phyloP scores from a whole-genome alignment of 2,797 vertebrate genomes.

The Geotria australis region DNA sequence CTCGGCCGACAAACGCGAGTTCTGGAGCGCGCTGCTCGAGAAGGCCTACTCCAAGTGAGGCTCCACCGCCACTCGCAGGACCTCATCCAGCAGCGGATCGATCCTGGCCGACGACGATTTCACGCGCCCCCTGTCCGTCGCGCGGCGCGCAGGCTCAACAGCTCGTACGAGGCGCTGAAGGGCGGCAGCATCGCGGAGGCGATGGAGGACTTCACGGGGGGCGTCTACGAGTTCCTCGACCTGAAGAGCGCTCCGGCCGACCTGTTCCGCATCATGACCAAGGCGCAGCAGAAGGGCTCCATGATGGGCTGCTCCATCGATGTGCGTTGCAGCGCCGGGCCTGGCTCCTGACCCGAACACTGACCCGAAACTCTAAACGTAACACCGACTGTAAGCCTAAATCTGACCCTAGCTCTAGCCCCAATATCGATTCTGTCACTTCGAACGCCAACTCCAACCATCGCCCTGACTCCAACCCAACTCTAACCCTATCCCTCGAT shows the following conservation, averaged over 20 bases:
- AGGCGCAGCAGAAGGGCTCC: constrained; percentile 40
- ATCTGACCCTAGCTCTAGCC: neutral
- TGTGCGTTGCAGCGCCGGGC: constrained; percentile 11
- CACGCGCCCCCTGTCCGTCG: too few species aligned
- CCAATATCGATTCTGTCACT: too few species aligned
- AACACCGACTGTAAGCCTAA: neutral
- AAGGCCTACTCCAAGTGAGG: constrained; percentile 90
- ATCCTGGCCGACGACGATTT: too few species aligned
- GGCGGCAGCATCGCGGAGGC: constrained; percentile 50
- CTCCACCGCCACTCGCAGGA: too few species aligned
- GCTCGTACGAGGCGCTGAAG: constrained; percentile 50
- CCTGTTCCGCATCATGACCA: constrained; percentile 42
- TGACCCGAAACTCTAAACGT: neutral
- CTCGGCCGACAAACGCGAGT: constrained; percentile 47
- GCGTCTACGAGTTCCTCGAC: constrained; percentile 42
- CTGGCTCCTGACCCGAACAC: neutral
- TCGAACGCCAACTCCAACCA: too few species aligned
- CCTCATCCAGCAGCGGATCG: too few species aligned
- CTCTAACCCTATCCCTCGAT: too few species aligned
- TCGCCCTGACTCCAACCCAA: too few species aligned
- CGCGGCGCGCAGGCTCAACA: constrained; percentile 21
- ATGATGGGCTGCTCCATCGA: constrained; percentile 51
- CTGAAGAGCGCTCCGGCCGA: constrained; percentile 16
- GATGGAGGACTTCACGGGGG: constrained; percentile 65
- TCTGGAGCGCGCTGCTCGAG: constrained; percentile 81